A percentile compares a stretch with the other conserved stretches of the same genome.
Conservation (phyloP, 2,797 vertebrate species). For the Gymnothorax reevesii region DNA sequence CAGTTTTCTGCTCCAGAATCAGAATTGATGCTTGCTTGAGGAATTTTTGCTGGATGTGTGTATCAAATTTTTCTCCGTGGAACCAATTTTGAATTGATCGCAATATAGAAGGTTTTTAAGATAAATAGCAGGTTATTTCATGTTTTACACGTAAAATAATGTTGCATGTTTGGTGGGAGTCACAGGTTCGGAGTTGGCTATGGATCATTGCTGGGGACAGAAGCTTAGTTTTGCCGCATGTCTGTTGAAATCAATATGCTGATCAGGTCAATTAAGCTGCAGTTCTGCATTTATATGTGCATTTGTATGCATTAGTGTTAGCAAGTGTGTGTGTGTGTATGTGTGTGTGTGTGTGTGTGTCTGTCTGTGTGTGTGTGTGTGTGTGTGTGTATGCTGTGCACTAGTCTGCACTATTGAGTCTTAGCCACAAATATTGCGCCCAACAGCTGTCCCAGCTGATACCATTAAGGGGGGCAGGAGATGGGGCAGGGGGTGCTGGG, state of each 20-base stretch:
- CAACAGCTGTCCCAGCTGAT: constrained; percentile 52
- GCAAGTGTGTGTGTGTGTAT: too few relatives aligned
- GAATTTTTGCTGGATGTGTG: neutral
- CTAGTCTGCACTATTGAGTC: constrained; percentile 47
- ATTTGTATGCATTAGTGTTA: too few relatives aligned
- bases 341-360: too few relatives aligned
- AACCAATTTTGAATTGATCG: neutral
- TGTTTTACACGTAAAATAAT: neutral
- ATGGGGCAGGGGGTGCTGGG: neutral
- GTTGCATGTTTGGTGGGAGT: neutral
- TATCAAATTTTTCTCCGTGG: neutral
- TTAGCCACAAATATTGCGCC: constrained; percentile 42
- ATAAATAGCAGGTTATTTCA: neutral
- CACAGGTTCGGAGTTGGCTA: neutral
- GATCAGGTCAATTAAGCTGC: too few relatives aligned
- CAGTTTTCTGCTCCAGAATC: neutral
- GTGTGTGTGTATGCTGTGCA: constrained; percentile 9
- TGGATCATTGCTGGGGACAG: neutral
- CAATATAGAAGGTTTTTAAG: neutral
- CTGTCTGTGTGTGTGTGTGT: neutral
- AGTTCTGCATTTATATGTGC: too few relatives aligned
- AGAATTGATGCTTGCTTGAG: neutral
- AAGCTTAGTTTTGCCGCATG: neutral
- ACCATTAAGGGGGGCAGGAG: constrained; percentile 24
- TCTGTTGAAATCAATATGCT: constrained; percentile 6